phyloP scores from a whole-genome alignment of 2,888 invertebrate genomes.

The Ophion costatus region DNA sequence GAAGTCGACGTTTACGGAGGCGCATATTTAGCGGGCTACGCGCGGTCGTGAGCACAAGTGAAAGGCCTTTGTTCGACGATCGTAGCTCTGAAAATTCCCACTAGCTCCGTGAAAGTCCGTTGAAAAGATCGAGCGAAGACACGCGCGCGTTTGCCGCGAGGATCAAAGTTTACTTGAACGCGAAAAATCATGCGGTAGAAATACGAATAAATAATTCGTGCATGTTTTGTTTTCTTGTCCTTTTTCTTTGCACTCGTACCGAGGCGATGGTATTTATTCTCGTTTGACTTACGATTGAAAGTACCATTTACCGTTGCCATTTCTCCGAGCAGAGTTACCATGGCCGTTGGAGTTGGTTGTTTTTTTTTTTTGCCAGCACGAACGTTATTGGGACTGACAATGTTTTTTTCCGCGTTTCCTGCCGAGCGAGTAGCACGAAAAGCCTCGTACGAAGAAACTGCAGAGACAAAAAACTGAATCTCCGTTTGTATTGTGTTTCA shows the following conservation, averaged over 20 bases:
- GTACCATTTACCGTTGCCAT: not conserved
- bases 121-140: slow-evolving; percentile 57
- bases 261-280: not conserved
- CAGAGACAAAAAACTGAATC: not conserved
- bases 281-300: not conserved
- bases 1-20: slow-evolving; percentile 68
- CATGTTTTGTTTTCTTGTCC: not conserved
- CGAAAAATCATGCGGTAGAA: slow-evolving; percentile 11
- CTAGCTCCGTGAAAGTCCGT: slow-evolving; percentile 60
- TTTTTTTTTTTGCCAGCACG: not conserved
- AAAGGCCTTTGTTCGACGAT: slow-evolving; percentile 76
- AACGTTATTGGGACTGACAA: not conserved
- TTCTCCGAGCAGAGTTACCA: not conserved
- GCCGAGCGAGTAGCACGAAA: not conserved
- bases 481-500: slow-evolving; percentile 72
- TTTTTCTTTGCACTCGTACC: not conserved
- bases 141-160: slow-evolving; percentile 27
- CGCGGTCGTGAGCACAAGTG: slow-evolving; percentile 69
- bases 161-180: slow-evolving; percentile 41
- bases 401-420: not conserved
- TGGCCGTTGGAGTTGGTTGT: not conserved
- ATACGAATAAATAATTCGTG: not conserved
- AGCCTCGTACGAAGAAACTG: too few species aligned
- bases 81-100: slow-evolving; percentile 53
- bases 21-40: slow-evolving; percentile 66